Base-by-base conservation (phyloP, 2,888 invertebrate species). In the Dasysyrphus tricinctus region DNA sequence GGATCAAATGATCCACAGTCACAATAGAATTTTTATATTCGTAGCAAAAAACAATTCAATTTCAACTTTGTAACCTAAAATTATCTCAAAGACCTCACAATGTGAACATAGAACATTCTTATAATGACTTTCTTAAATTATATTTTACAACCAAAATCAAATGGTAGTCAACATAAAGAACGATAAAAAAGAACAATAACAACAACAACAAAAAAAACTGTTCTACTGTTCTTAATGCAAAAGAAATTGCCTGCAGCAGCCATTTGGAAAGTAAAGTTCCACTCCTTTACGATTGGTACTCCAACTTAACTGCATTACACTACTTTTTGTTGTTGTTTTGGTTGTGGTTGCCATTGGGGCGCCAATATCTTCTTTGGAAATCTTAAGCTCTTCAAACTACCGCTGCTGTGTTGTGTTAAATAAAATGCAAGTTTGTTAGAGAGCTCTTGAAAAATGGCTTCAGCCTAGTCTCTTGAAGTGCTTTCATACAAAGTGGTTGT, bases 321-420 rank as follows among this genome's bases (percentile, higher is more conserved):
- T 76, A 49, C 65, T 34, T 65, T 67, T 49, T 39, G 6, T 19
- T 39, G 39, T 49, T 42, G 12, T 39, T 59, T 14, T 61, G 42
- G 6, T 39, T 61, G 19, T 61, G 12, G 3, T 19, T 37, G 79
- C 79, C 79, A 69, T 47, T 42, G 51, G 61, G 77, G 63, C 77
- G 77, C 63, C 73, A 77, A 77, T 85, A 81, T 85, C 77, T 78
- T 49, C 14, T 32, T 74, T 34, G 69, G 24, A 69, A 69, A 85
- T 85, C 76, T 59, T 69, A 63, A 0, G 16, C 16, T 56, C 49
- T 39, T 42, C 24, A 61, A 47, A 42, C 61, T 6, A 51, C 59
- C 14, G 47, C 47, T 65, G 47, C 44, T 34, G n/a, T 47, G 42
- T 32, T 76, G 69, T 51, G 37, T 51, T 49, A 54, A 69, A 61